Base-by-base conservation (phyloP, 2,888 invertebrate genomes). In the Lissonota sp. region DNA sequence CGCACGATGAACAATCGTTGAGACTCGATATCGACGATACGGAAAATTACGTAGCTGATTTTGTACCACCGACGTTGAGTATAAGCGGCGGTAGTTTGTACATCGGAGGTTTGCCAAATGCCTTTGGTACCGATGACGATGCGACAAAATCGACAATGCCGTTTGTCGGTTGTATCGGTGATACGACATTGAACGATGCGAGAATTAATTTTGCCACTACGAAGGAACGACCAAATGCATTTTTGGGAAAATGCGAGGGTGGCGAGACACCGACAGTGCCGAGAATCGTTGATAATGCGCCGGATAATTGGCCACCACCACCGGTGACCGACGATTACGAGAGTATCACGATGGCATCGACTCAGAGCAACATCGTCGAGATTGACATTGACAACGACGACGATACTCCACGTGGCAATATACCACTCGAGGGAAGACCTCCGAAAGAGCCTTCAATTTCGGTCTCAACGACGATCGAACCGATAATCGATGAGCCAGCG, bases 151-250 rank as follows among this genome's bases (percentile, higher is more conserved):
- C 95, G 0, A 93, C 94, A 64, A 93, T 93, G 4, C 94, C 96
- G 4, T 98, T 98, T 90, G 93, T 94, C 39, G 99, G 99, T 0
- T 99, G 99, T 92, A 96, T 99, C 57, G 98, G 97, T 0, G 99
- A 99, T 91, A 96, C 97, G 0, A 98, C 97, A 0, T 93, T 99
- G 69, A 98, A 99, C 90, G 97, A 97, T 1, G 94, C 95, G 76
- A 95, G 96, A 66, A 94, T 97, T 63, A 97, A 97, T 90, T 97
- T 97, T 91, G 97, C 96, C 0, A 95, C 95, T 84, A 94, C 95
- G 0, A 94, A 94, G 0, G 95, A 96, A 82, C 94, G 93, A 83
- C 93, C 93, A 44, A 93, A 94, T 64, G 95, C 95, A 60, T 93
- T 94, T 63, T 91, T 96, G 6, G 95, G 95, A 53, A 94, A 94